These are phyloP conservation scores for Petrocephalus schoutedeni DNA, from an alignment of 2,797 vertebrate species.

Conservation along the genomic window DNA sequence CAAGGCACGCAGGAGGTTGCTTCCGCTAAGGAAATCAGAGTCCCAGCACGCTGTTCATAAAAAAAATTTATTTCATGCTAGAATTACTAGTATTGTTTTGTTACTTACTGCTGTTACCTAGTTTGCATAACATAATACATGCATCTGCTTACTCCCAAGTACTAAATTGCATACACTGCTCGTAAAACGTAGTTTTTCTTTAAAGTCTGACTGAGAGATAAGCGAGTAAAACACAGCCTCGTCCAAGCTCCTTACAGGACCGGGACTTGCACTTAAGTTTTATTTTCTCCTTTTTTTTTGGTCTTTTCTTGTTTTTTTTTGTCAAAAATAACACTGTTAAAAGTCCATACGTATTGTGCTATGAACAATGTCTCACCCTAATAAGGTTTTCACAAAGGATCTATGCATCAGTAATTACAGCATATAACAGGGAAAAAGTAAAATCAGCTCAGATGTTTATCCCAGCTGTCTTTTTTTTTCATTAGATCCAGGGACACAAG, in stretches of 20 bases:
- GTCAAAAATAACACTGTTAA: conserved; percentile 60
- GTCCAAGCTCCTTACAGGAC: conserved; percentile 47
- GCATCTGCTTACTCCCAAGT: conserved; percentile 90
- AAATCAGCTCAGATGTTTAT: conserved; percentile 48
- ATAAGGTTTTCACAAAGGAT: conserved; percentile 74
- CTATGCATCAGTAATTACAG: conserved; percentile 80
- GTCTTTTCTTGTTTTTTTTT: conserved; percentile 26
- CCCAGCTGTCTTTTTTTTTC: conserved; percentile 58
- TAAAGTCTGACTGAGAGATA: conserved; percentile 52
- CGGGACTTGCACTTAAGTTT: neutral
- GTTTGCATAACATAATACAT: conserved; percentile 99
- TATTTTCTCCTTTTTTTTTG: conserved; percentile 19
- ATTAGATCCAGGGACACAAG: conserved; percentile 63
- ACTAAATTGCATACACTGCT: conserved; percentile 72
- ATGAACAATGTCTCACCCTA: conserved; percentile 61
- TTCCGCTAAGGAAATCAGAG: conserved; percentile 68
- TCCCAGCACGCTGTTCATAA: conserved; percentile 72
- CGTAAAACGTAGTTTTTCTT: conserved; percentile 45
- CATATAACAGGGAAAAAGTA: conserved; percentile 60
- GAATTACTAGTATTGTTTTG: conserved; percentile 72
- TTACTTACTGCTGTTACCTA: conserved; percentile 58
- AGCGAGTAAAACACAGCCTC: conserved; percentile 50
- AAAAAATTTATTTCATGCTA: conserved; percentile 99
- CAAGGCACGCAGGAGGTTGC: conserved; percentile 49
- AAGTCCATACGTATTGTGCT: conserved; percentile 63